These are phyloP conservation scores for Rhinogobio ventralis DNA, from an alignment of 2,797 vertebrate species.

Conservation along the genomic window DNA sequence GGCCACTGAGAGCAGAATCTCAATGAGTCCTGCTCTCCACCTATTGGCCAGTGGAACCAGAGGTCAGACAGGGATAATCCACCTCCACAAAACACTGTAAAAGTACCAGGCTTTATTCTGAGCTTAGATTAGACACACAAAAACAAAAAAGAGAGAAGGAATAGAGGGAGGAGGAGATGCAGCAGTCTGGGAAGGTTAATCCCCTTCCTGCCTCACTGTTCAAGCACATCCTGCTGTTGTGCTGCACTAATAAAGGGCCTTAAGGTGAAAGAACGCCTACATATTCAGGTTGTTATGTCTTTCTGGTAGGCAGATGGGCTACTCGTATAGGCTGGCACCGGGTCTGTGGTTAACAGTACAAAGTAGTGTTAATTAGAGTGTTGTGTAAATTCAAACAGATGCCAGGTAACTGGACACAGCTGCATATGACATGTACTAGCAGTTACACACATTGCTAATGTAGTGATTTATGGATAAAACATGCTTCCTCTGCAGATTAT, in stretches of 20 bases:
- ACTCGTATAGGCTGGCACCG: background rate
- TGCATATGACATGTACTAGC: constrained; percentile 19
- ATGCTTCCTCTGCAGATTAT: constrained; percentile 15
- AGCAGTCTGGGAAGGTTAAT: constrained; percentile 44
- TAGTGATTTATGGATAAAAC: constrained; percentile 8
- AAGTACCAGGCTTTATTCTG: constrained; percentile 25
- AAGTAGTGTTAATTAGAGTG: constrained; percentile 23
- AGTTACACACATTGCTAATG: constrained; percentile 15
- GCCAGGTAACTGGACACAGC: constrained; percentile 21
- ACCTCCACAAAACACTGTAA: constrained; percentile 42
- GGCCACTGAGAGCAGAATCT: background rate
- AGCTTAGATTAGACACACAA: constrained; percentile 31
- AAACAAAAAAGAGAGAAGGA: constrained; percentile 36
- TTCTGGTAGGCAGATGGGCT: constrained; percentile 38
- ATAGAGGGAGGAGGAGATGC: constrained; percentile 30
- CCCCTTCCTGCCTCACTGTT: constrained; percentile 31
- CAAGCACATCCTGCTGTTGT: constrained; percentile 30
- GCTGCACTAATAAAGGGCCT: constrained; percentile 37
- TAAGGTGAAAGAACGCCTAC: constrained; percentile 30
- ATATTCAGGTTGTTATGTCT: constrained; percentile 32
- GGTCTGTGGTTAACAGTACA: constrained; percentile 8
- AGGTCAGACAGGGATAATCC: constrained; percentile 52
- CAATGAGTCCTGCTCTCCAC: constrained; percentile 9
- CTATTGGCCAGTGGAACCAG: constrained; percentile 27
- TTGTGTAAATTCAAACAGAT: constrained; percentile 27